Evolutionary conservation across 2,888 invertebrate genomes (phyloP).

Genomic region (Lasioglossum leucozonium): DNA sequence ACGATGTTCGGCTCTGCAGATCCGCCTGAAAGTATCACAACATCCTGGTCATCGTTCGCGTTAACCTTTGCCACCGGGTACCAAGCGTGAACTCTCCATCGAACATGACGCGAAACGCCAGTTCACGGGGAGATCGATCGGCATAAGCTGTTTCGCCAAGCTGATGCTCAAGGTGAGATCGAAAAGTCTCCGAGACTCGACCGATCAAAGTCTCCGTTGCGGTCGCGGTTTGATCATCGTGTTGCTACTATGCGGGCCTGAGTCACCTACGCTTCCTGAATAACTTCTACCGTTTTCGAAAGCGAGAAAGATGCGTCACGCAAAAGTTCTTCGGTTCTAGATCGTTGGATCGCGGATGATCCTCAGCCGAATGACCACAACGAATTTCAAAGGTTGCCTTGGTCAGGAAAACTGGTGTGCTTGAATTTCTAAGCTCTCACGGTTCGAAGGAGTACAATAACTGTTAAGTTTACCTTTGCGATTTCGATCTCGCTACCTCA

Average conservation of each 20-base stretch:
- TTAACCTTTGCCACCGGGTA: neutral
- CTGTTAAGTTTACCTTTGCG: neutral
- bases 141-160: constrained; percentile 17
- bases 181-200: neutral
- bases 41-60: constrained; percentile 23
- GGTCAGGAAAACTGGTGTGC: too few relatives aligned
- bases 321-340: too few relatives aligned
- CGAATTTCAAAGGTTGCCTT: too few relatives aligned
- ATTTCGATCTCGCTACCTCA: neutral
- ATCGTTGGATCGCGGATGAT: too few relatives aligned
- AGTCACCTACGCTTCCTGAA: neutral
- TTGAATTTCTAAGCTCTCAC: too few relatives aligned
- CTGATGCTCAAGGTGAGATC: neutral
- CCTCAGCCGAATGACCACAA: too few relatives aligned
- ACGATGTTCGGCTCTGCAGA: constrained; percentile 85
- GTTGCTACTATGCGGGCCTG: neutral
- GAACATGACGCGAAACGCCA: constrained; percentile 25
- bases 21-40: constrained; percentile 85
- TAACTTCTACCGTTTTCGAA: neutral
- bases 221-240: neutral
- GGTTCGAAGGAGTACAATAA: too few relatives aligned
- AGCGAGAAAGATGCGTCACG: neutral
- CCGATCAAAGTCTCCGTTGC: neutral
- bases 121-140: constrained; percentile 30
- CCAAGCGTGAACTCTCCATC: constrained; percentile 23